Base-by-base conservation (phyloP, 1,140 invertebrate species). In the Bombus confusus region DNA sequence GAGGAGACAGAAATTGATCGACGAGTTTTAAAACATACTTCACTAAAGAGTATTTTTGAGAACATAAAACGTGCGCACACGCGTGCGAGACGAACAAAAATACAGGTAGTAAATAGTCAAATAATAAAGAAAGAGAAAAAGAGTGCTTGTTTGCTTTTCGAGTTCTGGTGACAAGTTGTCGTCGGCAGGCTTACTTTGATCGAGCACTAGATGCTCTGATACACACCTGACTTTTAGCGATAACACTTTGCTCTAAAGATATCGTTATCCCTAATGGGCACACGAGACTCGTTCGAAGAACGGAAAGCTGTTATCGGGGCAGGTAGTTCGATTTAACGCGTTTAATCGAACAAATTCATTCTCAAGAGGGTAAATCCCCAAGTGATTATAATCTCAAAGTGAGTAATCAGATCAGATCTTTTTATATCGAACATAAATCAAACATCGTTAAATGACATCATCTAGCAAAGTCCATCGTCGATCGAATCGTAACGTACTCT, bases 191-290 rank as follows among this genome's bases (percentile, higher is more conserved):
- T 69, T 34, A 52, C 85, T 92, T 92, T 89, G 88, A 92, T 88
- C 89, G 64, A 79, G 80, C 84, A 86, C 78, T 84, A 80, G 84
- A 88, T 90, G 91, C 79, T 80, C 87, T 87, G 90, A 93, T 94
- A 93, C 91, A 93, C 92, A 93, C 93, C 91, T 92, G 91, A 91
- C 88, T 91, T 86, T 86, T 64, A 77, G 74, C 87, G 93, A 94
- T 93, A 93, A 93, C 93, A 86, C 69, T 83, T 66, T 57, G 80
- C 76, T 92, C 80, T 90, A 91, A 91, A 92, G 92, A 93, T 93
- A 93, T 90, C 83, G 85, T 91, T 92, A 91, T 91, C 80, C 88
- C 80, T n/a, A 52, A 37, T 71, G 66, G 43, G 74, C 37, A 37
- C 69, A 80, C 74, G 66, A 87, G 77, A 62, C 59, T 47, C 76